These are phyloP conservation scores for Nasonovia ribisnigri DNA, from an alignment of 2,888 invertebrate genomes.

Conservation along the genomic window DNA sequence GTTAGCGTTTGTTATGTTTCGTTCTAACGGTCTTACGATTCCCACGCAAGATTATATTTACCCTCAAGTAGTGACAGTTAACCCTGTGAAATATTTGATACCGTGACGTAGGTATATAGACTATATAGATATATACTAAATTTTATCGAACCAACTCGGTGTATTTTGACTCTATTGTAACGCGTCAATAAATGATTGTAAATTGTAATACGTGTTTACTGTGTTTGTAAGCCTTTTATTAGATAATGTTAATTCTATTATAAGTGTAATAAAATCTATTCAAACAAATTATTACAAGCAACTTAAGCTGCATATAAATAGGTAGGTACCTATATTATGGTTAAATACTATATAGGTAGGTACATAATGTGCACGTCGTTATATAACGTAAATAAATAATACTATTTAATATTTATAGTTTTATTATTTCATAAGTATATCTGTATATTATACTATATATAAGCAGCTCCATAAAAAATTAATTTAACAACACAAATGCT, in stretches of 20 bases:
- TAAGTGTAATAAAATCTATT: not conserved
- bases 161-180: not conserved
- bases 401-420: no score
- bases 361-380: no score
- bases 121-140: not conserved
- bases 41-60: not conserved
- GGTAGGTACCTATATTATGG: no score
- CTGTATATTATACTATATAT: no score
- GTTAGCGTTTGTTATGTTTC: not conserved
- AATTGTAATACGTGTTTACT: not conserved
- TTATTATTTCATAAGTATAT: no score
- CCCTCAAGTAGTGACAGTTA: not conserved
- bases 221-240: not conserved
- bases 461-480: no score
- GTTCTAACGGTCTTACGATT: not conserved
- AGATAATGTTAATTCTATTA: not conserved
- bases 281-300: not conserved
- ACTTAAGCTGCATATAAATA: no score
- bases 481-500: not conserved
- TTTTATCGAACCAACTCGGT: not conserved
- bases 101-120: conserved; percentile 1
- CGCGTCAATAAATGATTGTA: not conserved
- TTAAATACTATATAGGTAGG: no score
- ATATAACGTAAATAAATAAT: no score
- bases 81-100: not conserved